Evolutionary conservation across 2,888 invertebrate species (phyloP).

Genomic region (Cosmopolites sordidus): DNA sequence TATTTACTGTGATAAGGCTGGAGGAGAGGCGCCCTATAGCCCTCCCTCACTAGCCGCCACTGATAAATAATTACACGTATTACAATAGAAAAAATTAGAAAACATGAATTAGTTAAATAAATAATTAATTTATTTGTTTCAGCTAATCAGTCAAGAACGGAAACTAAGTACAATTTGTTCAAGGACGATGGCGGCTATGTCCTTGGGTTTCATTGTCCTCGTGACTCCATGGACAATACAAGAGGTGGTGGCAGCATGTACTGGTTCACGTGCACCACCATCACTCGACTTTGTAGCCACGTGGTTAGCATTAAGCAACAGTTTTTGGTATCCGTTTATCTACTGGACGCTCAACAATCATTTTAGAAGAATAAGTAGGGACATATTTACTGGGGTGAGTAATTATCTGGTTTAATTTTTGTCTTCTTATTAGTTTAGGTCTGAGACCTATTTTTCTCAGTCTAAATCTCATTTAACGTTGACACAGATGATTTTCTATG

Average conservation of each 20-base stretch:
- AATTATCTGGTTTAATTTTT: too few species aligned
- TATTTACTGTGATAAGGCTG: too few species aligned
- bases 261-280: slow-evolving; percentile 77
- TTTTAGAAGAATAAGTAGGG: slow-evolving; percentile 75
- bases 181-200: slow-evolving; percentile 88
- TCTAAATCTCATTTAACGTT: too few species aligned
- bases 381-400: slow-evolving; percentile 70
- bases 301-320: slow-evolving; percentile 82
- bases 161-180: slow-evolving; percentile 76
- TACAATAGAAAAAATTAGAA: too few species aligned
- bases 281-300: slow-evolving; percentile 80
- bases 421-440: too few species aligned
- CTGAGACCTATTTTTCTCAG: too few species aligned
- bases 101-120: neutral
- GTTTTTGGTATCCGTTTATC: slow-evolving; percentile 86
- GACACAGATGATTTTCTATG: too few species aligned
- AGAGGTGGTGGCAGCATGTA: slow-evolving; percentile 86
- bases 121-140: slow-evolving; percentile 29
- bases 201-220: slow-evolving; percentile 84
- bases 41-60: too few species aligned
- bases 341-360: slow-evolving; percentile 85
- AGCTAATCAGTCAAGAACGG: slow-evolving; percentile 61
- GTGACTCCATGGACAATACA: slow-evolving; percentile 89
- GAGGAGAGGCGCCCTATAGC: too few species aligned
- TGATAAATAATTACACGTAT: too few species aligned